phyloP scores from a whole-genome alignment of 2,113 vertebrate genomes.

The Megaleporinus macrocephalus region DNA sequence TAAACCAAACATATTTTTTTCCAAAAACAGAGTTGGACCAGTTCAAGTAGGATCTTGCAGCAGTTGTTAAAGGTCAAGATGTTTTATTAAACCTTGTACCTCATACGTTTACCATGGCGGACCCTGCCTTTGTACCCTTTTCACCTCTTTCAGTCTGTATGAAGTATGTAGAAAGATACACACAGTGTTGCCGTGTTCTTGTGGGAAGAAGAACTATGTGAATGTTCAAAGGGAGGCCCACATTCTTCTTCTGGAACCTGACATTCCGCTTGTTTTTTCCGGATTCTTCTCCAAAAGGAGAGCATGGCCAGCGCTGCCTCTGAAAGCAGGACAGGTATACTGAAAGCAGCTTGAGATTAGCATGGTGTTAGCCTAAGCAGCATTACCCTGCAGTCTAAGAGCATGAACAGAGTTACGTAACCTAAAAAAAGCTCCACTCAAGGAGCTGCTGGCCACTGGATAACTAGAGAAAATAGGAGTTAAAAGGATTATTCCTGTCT shows the following conservation, averaged over 20 bases:
- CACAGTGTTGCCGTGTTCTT: neutral
- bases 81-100: no score
- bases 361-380: conserved; percentile 77
- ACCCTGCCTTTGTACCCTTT: neutral
- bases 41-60: no score
- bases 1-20: no score
- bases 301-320: neutral
- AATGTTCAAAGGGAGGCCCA: neutral
- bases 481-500: conserved; percentile 37
- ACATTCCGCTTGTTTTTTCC: neutral
- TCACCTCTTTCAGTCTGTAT: neutral
- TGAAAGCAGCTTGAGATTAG: conserved; percentile 72
- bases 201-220: neutral
- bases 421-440: conserved; percentile 46
- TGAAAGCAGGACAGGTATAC: conserved; percentile 66
- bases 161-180: neutral
- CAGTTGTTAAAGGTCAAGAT: no score
- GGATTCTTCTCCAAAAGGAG: conserved; percentile 2
- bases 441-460: conserved; percentile 46
- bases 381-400: conserved; percentile 67
- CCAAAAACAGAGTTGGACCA: no score
- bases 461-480: conserved; percentile 30
- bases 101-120: no score
- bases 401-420: conserved; percentile 67
- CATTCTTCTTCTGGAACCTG: neutral